A percentile compares a stretch with the other conserved stretches of the same genome.
These are phyloP conservation scores for Drosophila mayaguana DNA, from an alignment of 2,888 invertebrate genomes.

Conservation along the genomic window DNA sequence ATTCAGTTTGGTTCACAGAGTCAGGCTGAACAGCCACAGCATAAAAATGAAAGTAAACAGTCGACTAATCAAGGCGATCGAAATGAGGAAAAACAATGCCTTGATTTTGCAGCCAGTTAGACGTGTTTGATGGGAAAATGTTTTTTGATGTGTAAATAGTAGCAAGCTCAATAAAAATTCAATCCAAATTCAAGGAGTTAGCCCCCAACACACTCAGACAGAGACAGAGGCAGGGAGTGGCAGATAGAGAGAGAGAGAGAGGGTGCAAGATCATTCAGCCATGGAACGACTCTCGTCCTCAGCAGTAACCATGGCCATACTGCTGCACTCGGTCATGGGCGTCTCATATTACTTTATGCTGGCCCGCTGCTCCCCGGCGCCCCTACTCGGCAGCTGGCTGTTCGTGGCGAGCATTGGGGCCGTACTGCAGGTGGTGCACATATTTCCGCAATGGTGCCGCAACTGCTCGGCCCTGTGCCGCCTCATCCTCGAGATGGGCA, in stretches of 20 bases:
- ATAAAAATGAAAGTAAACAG: slow-evolving; percentile 67
- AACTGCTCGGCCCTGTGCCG: slow-evolving; percentile 30
- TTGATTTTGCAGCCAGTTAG: slow-evolving; percentile 62
- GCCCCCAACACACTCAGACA: not conserved
- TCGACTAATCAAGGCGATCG: slow-evolving; percentile 14
- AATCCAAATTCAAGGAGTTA: slow-evolving; percentile 18
- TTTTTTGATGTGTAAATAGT: not conserved
- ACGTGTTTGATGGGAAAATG: slow-evolving; percentile 26
- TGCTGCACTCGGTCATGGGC: slow-evolving; percentile 66
- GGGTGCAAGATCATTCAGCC: not conserved
- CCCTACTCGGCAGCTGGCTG: slow-evolving; percentile 63
- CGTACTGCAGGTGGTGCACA: slow-evolving; percentile 45
- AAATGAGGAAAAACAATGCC: slow-evolving; percentile 63
- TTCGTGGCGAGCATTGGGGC: slow-evolving; percentile 59
- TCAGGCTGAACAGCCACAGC: not conserved
- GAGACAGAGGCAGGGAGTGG: not conserved
- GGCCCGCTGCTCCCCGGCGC: slow-evolving; percentile 47
- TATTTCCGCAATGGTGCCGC: slow-evolving; percentile 39
- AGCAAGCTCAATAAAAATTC: slow-evolving; percentile 22
- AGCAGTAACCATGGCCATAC: slow-evolving; percentile 56
- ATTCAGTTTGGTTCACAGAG: not conserved
- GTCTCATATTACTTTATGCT: slow-evolving; percentile 61
- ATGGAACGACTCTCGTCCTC: slow-evolving; percentile 58
- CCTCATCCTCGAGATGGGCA: slow-evolving; percentile 43
- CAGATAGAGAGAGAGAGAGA: not conserved